Evolutionary conservation across 2,888 invertebrate species (phyloP).

Genomic region (Standfussiana lucernea): DNA sequence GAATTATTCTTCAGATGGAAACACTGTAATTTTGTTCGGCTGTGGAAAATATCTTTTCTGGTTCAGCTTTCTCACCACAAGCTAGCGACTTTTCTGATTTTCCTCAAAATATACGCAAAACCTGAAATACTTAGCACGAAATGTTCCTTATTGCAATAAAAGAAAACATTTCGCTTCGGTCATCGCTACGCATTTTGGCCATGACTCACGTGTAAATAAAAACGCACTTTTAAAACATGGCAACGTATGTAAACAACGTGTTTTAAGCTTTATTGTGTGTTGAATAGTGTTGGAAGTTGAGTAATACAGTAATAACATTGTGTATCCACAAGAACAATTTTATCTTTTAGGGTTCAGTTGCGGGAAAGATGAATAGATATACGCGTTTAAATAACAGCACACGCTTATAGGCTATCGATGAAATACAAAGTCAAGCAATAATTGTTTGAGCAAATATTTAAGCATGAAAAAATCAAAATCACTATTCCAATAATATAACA

Average conservation of each 20-base stretch:
- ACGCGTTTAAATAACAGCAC: background rate
- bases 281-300: constrained; percentile 35
- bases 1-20: background rate
- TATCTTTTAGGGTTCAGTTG: constrained; percentile 56
- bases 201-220: constrained; percentile 69
- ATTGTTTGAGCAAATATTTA: background rate
- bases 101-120: background rate
- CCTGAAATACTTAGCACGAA: constrained; percentile 24
- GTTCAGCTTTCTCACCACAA: background rate
- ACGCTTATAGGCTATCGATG: background rate
- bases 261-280: constrained; percentile 43
- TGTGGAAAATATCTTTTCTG: background rate
- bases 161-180: constrained; percentile 52
- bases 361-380: background rate
- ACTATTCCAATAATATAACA: background rate
- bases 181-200: constrained; percentile 61
- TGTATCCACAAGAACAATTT: constrained; percentile 38
- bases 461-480: background rate
- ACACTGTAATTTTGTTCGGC: background rate
- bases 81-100: background rate
- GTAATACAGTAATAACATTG: constrained; percentile 21
- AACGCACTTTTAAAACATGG: constrained; percentile 66
- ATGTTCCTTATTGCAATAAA: constrained; percentile 53
- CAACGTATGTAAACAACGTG: constrained; percentile 28
- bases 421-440: background rate